Percentiles rank a stretch among this genome's conserved stretches.
These are phyloP conservation scores for Miniopterus natalensis DNA, from an alignment of 2,113 vertebrate genomes.

Conservation along the genomic window DNA sequence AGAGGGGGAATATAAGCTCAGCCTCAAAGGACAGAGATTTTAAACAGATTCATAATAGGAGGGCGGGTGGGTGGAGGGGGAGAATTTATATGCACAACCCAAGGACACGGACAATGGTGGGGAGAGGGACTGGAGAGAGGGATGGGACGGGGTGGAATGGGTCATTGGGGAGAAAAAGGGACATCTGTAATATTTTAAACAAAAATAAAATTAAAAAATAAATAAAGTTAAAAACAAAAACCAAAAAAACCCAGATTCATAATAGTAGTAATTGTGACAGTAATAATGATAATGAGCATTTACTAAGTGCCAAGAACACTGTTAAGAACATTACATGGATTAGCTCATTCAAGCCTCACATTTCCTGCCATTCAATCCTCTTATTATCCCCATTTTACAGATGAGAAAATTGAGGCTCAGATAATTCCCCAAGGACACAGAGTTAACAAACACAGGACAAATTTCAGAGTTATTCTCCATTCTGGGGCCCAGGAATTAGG, in stretches of 20 bases:
- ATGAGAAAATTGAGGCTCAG: neutral
- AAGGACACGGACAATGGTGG: no score
- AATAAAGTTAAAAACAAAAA: no score
- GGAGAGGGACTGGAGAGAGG: no score
- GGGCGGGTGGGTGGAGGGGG: no score
- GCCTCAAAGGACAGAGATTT: constrained; percentile 9
- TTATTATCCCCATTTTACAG: constrained; percentile 1
- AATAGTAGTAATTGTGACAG: neutral
- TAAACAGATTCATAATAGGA: neutral
- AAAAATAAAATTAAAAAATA: no score
- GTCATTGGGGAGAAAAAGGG: no score
- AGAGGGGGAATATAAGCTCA: neutral
- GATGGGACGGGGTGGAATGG: no score
- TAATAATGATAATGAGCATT: neutral
- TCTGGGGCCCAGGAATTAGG: neutral
- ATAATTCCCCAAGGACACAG: neutral
- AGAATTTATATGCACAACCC: no score
- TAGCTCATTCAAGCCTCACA: neutral
- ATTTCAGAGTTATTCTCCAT: constrained; percentile 41
- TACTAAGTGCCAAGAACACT: neutral
- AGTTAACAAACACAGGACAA: constrained; percentile 2
- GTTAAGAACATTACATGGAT: neutral
- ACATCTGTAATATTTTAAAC: no score
- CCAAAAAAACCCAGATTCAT: neutral
- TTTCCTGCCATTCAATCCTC: neutral